A percentile compares a stretch with the other conserved stretches of the same genome.
These are phyloP conservation scores for Acrocephalus scirpaceus DNA, from an alignment of 2,797 vertebrate genomes.

Conservation along the genomic window DNA sequence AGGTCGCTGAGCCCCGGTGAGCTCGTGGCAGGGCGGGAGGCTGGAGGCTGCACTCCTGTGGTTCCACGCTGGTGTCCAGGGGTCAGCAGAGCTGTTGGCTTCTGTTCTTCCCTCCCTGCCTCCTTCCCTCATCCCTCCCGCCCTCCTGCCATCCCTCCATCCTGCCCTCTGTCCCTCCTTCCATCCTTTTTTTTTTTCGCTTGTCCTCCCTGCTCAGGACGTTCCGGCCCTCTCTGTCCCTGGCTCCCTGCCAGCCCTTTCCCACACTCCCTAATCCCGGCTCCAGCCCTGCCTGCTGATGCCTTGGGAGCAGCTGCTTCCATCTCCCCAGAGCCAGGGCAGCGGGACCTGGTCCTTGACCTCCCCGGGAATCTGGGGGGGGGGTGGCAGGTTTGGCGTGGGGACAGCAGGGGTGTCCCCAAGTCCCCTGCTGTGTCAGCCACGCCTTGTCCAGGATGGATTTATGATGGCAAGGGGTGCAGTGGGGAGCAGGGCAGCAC, in stretches of 20 bases:
- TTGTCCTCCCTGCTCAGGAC: neutral
- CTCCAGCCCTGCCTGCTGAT: neutral
- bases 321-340: neutral
- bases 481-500: neutral
- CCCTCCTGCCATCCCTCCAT: neutral
- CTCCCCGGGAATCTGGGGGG: neutral
- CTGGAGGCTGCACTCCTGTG: fast-evolving
- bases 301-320: constrained; percentile 64
- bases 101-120: neutral
- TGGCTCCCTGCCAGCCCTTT: constrained; percentile 39
- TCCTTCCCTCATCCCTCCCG: neutral
- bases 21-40: neutral
- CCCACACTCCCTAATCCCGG: constrained; percentile 51
- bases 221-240: neutral
- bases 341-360: constrained; percentile 38
- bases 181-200: neutral
- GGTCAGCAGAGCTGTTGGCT: neutral
- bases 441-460: neutral
- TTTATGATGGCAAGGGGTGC: neutral
- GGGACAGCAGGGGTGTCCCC: neutral
- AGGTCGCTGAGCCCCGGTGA: neutral
- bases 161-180: neutral
- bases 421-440: neutral
- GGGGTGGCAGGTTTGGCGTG: neutral
- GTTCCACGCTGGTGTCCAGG: fast-evolving